Evolutionary conservation across 2,797 vertebrate genomes (phyloP).

Genomic region (Coendou prehensilis): DNA sequence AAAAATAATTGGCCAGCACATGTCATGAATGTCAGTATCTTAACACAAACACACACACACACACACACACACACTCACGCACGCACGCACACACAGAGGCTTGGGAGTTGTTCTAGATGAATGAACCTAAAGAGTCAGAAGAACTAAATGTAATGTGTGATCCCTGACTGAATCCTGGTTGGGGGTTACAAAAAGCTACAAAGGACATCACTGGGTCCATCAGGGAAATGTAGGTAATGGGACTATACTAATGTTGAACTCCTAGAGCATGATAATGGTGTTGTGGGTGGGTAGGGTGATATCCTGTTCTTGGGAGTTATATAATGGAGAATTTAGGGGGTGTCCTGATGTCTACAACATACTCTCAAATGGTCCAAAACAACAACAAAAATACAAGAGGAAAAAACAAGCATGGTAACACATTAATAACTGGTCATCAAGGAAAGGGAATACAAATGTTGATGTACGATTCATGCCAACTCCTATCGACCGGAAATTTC

Average conservation of each 20-base stretch:
- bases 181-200: not conserved
- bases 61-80: not conserved
- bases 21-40: not conserved
- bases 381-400: not conserved
- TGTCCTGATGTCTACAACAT: not conserved
- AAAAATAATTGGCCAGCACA: not conserved
- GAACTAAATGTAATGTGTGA: not conserved
- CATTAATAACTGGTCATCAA: not conserved
- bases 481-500: not conserved
- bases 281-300: fast-evolving
- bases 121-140: not conserved
- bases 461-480: fast-evolving
- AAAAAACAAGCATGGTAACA: not conserved
- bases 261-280: fast-evolving
- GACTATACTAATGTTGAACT: fast-evolving
- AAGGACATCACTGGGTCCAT: not conserved
- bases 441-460: not conserved
- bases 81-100: fast-evolving
- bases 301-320: not conserved
- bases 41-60: not conserved
- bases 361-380: not conserved
- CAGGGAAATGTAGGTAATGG: not conserved
- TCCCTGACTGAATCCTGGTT: not conserved
- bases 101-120: not conserved
- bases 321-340: not conserved